A percentile compares a stretch with the other conserved stretches of the same genome.
These are phyloP conservation scores for Brachyalestes nurse DNA, from an alignment of 2,797 vertebrate species.

Conservation along the genomic window DNA sequence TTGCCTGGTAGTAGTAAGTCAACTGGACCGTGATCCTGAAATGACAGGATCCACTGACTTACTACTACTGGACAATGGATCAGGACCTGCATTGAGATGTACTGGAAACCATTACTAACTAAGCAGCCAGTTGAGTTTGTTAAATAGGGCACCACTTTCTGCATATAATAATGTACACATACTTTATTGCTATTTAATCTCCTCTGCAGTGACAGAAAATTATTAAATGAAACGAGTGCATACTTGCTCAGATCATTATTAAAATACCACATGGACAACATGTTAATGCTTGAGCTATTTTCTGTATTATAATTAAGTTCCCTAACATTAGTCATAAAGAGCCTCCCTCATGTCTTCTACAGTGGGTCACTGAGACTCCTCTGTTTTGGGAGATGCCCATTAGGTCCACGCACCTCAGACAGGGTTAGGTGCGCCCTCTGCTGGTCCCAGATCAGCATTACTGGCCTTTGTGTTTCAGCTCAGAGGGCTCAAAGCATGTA, in stretches of 20 bases:
- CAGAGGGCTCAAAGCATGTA: background rate
- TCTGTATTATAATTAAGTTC: too few relatives aligned
- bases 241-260: too few relatives aligned
- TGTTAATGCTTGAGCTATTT: too few relatives aligned
- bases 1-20: background rate
- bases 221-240: too few relatives aligned
- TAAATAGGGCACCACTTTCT: too few relatives aligned
- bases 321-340: background rate
- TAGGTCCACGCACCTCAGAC: background rate
- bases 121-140: too few relatives aligned
- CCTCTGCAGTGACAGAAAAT: too few relatives aligned
- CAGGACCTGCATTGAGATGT: background rate
- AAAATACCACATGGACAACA: too few relatives aligned
- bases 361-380: background rate
- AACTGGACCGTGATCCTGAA: background rate
- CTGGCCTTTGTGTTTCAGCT: background rate
- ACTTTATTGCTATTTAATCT: too few relatives aligned
- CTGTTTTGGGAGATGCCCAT: background rate
- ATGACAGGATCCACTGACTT: background rate
- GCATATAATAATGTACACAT: too few relatives aligned
- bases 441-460: slow-evolving; percentile 19
- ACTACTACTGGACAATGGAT: background rate
- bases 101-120: background rate
- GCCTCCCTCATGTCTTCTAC: background rate
- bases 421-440: slow-evolving; percentile 29